Conservation (phyloP, 2,113 vertebrate species). For the Eulemur macaco region DNA sequence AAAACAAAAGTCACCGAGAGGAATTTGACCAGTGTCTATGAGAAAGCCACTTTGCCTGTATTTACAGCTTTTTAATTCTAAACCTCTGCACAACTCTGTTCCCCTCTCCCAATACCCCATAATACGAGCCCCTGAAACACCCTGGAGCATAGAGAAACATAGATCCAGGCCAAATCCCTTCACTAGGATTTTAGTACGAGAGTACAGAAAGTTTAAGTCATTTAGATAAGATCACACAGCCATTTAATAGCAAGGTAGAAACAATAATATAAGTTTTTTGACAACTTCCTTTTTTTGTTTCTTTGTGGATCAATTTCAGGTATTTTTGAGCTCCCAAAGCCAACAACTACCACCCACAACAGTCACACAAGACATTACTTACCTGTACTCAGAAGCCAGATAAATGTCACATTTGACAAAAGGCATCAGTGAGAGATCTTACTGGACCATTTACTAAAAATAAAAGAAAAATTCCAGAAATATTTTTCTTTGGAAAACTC, state of each 20-base stretch:
- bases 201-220: not conserved
- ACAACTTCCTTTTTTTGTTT: not conserved
- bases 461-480: not conserved
- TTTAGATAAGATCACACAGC: not conserved
- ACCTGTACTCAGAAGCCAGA: not conserved
- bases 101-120: not conserved
- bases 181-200: not conserved
- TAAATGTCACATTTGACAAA: not conserved
- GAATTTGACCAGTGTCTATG: not conserved
- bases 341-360: not conserved
- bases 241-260: not conserved
- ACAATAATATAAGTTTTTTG: not conserved
- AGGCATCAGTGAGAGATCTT: not conserved
- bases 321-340: not conserved
- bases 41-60: not conserved
- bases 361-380: not conserved
- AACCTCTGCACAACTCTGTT: not conserved
- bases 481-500: not conserved
- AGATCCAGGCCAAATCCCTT: not conserved
- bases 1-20: not conserved
- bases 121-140: not conserved
- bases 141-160: not conserved
- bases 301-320: not conserved
- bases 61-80: not conserved
- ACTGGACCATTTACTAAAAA: not conserved